Percentiles rank a stretch among this genome's conserved stretches.
Evolutionary conservation across 2,888 invertebrate species (phyloP).

Genomic region (Chironomus riparius): DNA sequence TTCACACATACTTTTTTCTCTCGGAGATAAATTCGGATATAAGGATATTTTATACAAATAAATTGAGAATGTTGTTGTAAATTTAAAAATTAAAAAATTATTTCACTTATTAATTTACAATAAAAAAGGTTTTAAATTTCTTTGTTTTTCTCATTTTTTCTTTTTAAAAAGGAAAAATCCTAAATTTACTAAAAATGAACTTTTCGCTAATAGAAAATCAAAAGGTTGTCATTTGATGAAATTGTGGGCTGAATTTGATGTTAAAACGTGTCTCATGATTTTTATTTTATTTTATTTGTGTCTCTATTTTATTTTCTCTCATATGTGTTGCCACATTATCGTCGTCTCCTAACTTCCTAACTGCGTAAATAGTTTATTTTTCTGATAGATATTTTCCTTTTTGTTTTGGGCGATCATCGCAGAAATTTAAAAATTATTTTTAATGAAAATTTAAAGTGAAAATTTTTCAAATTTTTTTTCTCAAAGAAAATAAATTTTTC

Average conservation of each 20-base stretch:
- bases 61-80: not conserved
- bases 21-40: not conserved
- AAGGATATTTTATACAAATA: not conserved
- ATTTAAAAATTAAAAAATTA: not conserved
- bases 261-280: conserved; percentile 25
- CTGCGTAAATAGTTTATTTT: not conserved
- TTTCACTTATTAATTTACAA: too few species aligned
- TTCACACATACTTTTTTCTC: conserved; percentile 25
- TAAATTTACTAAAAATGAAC: conserved; percentile 7
- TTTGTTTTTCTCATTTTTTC: not conserved
- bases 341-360: not conserved
- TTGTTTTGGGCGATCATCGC: not conserved
- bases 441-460: too few species aligned
- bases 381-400: not conserved
- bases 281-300: not conserved
- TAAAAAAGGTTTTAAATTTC: not conserved
- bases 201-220: conserved; percentile 9
- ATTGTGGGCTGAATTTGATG: conserved; percentile 24
- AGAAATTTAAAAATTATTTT: too few species aligned
- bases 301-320: conserved; percentile 10
- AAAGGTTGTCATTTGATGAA: conserved; percentile 14
- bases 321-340: conserved; percentile 4
- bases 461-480: not conserved
- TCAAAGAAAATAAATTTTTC: not conserved
- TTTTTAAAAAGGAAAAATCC: not conserved